Percentiles rank a stretch among this genome's conserved stretches.
Evolutionary conservation across 2,888 invertebrate genomes (phyloP).

Genomic region (Nebria salina): DNA sequence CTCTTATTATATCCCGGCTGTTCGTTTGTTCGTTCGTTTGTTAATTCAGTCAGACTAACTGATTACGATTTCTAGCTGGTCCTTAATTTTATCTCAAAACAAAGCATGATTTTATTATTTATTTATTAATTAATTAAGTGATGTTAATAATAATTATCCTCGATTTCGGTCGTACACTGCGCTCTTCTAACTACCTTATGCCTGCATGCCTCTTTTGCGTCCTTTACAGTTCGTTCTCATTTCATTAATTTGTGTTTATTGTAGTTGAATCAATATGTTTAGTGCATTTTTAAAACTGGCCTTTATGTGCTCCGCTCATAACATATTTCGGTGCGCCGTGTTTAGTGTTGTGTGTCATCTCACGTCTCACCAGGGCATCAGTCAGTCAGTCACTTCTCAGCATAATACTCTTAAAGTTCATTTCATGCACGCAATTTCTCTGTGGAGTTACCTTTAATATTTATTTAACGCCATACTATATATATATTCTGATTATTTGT

Average conservation of each 20-base stretch:
- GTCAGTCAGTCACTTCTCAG: background rate
- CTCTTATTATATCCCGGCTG: background rate
- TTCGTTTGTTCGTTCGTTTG: background rate
- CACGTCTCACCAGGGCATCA: background rate
- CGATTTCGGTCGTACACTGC: background rate
- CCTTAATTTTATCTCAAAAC: conserved; percentile 1
- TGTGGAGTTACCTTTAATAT: conserved; percentile 8
- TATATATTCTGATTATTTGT: conserved; percentile 54
- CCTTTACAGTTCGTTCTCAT: background rate
- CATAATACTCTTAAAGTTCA: background rate
- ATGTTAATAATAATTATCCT: background rate
- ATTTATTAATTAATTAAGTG: too few species aligned
- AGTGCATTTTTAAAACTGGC: background rate
- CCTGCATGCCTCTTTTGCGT: conserved; percentile 1
- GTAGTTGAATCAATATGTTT: background rate
- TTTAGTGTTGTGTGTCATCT: background rate
- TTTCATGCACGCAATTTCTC: background rate
- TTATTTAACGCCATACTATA: background rate
- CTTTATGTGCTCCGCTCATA: background rate
- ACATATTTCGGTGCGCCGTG: background rate
- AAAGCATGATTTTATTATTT: background rate
- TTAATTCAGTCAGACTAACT: background rate
- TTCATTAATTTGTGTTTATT: background rate
- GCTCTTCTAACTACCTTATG: background rate
- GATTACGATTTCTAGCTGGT: background rate